A percentile compares a stretch with the other conserved stretches of the same genome.
Evolutionary conservation across 2,113 vertebrate genomes (phyloP).

Genomic region (Thermophis baileyi): DNA sequence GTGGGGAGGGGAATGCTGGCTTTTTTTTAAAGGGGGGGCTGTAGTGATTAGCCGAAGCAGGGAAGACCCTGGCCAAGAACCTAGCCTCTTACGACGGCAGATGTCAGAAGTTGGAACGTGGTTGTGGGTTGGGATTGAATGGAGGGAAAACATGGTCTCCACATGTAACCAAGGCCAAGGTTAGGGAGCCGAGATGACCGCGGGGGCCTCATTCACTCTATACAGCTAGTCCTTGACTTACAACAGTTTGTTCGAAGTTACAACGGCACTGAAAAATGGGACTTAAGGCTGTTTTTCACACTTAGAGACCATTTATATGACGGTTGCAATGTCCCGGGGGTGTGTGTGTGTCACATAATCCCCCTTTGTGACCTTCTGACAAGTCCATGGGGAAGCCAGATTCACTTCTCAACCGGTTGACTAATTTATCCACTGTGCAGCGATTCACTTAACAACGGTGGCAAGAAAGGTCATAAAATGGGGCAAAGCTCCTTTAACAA

Average conservation of each 20-base stretch:
- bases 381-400: background rate
- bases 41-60: background rate
- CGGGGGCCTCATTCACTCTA: background rate
- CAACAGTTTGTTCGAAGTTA: background rate
- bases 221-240: background rate
- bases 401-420: background rate
- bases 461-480: background rate
- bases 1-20: background rate
- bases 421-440: background rate
- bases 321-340: too few relatives aligned
- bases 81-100: background rate
- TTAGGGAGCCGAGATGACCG: background rate
- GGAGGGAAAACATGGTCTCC: background rate
- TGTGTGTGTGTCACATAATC: background rate
- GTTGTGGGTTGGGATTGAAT: background rate
- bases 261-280: background rate
- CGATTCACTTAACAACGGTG: background rate
- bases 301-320: too few relatives aligned
- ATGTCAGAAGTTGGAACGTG: background rate
- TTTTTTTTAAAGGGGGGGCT: background rate
- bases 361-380: background rate
- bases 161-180: background rate
- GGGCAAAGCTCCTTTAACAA: background rate
- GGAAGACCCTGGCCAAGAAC: background rate
- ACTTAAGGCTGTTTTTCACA: background rate